A percentile compares a stretch with the other conserved stretches of the same genome.
These are phyloP conservation scores for Anoplolepis gracilipes DNA, from an alignment of 1,140 invertebrate genomes.

Conservation along the genomic window DNA sequence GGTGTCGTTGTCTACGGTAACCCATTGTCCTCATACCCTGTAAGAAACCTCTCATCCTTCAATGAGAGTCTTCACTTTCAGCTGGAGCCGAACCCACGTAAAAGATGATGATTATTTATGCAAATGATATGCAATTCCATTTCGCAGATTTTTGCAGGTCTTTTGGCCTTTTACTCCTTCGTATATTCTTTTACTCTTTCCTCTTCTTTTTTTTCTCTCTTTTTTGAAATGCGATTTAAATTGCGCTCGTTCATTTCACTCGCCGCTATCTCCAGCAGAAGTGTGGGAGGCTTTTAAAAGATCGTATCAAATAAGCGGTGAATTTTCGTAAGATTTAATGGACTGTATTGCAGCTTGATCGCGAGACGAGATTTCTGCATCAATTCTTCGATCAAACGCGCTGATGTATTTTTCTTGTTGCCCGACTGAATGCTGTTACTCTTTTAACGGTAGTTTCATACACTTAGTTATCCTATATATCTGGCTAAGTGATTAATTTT, in stretches of 20 bases:
- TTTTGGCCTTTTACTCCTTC: conserved; percentile 32
- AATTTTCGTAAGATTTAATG: conserved; percentile 64
- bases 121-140: conserved; percentile 38
- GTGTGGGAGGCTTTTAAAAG: conserved; percentile 74
- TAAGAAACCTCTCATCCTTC: background rate
- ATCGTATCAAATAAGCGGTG: conserved; percentile 47
- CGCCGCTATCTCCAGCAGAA: background rate
- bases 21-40: background rate
- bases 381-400: background rate
- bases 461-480: background rate
- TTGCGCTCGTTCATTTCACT: background rate
- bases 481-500: conserved; percentile 3
- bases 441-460: conserved; percentile 29
- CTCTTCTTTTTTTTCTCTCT: background rate
- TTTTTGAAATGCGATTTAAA: background rate
- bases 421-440: background rate
- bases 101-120: conserved; percentile 67
- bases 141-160: conserved; percentile 58
- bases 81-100: conserved; percentile 8
- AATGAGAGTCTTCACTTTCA: conserved; percentile 53
- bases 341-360: background rate
- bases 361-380: background rate
- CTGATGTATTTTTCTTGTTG: conserved; percentile 28
- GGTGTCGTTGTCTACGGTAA: background rate
- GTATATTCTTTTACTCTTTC: background rate